These are phyloP conservation scores for Pachycephus smyrnensis DNA, from an alignment of 2,888 invertebrate species.

Conservation along the genomic window DNA sequence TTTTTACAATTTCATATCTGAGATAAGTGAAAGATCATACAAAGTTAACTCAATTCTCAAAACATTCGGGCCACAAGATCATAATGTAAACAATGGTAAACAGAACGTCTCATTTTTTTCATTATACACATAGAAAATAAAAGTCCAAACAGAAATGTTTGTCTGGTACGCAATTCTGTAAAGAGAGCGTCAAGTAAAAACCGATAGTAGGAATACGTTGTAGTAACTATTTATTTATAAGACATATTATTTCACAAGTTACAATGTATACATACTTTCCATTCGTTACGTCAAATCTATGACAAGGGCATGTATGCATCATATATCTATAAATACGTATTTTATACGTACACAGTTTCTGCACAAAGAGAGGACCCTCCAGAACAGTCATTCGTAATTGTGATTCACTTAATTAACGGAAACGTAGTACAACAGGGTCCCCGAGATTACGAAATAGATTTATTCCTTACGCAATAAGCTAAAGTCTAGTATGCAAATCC, in stretches of 20 bases:
- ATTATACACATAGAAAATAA: background rate
- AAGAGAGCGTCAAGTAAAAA: background rate
- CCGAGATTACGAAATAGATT: constrained; percentile 1
- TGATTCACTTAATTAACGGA: background rate
- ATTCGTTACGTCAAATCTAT: constrained; percentile 17
- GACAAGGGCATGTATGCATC: constrained; percentile 18
- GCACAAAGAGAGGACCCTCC: background rate
- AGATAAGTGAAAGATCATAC: background rate
- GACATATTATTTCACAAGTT: constrained; percentile 47
- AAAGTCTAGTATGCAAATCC: constrained; percentile 27
- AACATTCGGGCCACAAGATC: background rate
- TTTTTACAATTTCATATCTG: background rate
- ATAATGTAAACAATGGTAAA: background rate
- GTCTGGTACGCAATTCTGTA: background rate
- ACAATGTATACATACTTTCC: constrained; percentile 50
- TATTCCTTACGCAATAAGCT: constrained; percentile 5
- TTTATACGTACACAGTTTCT: constrained; percentile 6
- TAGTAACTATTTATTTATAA: constrained; percentile 50
- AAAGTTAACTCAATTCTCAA: background rate
- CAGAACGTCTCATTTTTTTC: background rate
- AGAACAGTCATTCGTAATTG: background rate
- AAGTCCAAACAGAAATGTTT: background rate
- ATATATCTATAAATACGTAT: constrained; percentile 18
- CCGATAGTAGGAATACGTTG: constrained; percentile 16
- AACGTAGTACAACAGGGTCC: background rate